A percentile compares a stretch with the other conserved stretches of the same genome.
Conservation (phyloP, 2,888 invertebrate genomes). For the Ormyrus nitidulus region DNA sequence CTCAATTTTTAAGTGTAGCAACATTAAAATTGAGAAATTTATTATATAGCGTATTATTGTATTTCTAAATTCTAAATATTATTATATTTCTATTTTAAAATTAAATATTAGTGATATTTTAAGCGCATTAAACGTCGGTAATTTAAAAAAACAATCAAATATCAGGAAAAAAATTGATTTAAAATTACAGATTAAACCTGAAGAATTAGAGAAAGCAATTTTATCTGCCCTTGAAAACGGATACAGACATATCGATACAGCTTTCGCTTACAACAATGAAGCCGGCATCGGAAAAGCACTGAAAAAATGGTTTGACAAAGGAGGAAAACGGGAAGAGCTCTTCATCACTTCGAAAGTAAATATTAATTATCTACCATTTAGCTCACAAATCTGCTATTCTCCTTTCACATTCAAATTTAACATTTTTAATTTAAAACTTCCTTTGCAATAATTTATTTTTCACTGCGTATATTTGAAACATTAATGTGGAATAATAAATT, state of each 20-base stretch:
- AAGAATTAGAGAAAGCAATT: constrained; percentile 81
- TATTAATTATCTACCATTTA: not conserved
- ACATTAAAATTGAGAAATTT: no score
- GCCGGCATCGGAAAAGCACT: constrained; percentile 84
- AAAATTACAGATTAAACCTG: constrained; percentile 77
- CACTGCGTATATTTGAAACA: not conserved
- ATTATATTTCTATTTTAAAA: not conserved
- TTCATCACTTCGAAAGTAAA: constrained; percentile 88
- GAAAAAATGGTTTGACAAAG: constrained; percentile 81
- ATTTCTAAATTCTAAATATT: not conserved
- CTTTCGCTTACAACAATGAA: constrained; percentile 87
- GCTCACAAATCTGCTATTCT: no score
- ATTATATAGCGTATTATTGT: not conserved
- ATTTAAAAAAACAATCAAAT: constrained; percentile 1
- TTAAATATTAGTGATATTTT: not conserved
- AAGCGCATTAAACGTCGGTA: not conserved
- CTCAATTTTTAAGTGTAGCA: no score
- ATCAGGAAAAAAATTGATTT: not conserved
- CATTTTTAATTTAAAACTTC: no score
- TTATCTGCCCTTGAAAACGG: constrained; percentile 82
- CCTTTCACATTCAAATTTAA: no score
- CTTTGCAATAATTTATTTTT: not conserved
- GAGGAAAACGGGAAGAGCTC: constrained; percentile 82
- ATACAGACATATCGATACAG: constrained; percentile 88
- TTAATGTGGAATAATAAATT: not conserved